These are phyloP conservation scores for Stichodactyla mertensii DNA, from an alignment of 64 coral and sea anemone genomes.

Conservation along the genomic window DNA sequence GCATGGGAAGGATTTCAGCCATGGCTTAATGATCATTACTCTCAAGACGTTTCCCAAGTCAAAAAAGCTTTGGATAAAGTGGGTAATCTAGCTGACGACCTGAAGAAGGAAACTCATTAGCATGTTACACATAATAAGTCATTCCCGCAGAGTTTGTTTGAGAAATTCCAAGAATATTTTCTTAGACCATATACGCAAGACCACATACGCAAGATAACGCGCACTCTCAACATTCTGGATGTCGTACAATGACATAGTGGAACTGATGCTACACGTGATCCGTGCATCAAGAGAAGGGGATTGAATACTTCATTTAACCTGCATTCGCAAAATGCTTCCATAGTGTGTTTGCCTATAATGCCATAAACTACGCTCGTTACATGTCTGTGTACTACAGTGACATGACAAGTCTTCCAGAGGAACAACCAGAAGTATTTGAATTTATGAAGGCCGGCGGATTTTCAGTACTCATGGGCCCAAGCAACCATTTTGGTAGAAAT, in stretches of 20 bases:
- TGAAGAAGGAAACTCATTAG: slow-evolving; percentile 1
- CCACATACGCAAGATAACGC: neutral
- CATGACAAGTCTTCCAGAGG: slow-evolving; percentile 19
- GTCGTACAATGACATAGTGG: slow-evolving; percentile 41
- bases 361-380: slow-evolving; percentile 10
- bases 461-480: slow-evolving; percentile 25
- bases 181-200: neutral
- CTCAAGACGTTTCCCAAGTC: neutral
- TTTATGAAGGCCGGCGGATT: slow-evolving; percentile 29
- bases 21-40: slow-evolving; percentile 16
- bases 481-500: slow-evolving; percentile 19
- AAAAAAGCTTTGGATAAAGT: slow-evolving; percentile 11
- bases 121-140: neutral
- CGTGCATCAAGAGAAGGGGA: slow-evolving; percentile 6
- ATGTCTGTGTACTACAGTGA: slow-evolving; percentile 27
- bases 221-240: slow-evolving; percentile 45
- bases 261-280: no score
- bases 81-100: neutral
- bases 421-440: slow-evolving; percentile 16
- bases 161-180: slow-evolving; percentile 3
- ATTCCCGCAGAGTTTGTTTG: slow-evolving; percentile 1
- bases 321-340: slow-evolving; percentile 10
- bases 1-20: no score
- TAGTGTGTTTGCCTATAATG: slow-evolving; percentile 15
- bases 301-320: slow-evolving; percentile 10